These are phyloP conservation scores for Tipula confusa DNA, from an alignment of 2,888 invertebrate species.

Conservation along the genomic window DNA sequence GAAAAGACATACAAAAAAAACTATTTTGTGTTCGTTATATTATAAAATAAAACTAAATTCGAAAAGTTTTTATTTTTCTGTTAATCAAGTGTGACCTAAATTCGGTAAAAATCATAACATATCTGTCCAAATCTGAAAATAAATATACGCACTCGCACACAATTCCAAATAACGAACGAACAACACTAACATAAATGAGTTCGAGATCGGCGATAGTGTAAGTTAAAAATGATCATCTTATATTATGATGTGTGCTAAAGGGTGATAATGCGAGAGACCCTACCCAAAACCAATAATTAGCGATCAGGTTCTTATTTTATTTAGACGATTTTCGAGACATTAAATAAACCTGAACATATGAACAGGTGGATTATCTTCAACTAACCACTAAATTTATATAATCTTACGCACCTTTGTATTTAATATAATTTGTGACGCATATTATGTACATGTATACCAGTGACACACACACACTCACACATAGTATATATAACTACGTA, in stretches of 20 bases:
- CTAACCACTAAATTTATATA: not conserved
- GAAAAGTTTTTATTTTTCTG: not conserved
- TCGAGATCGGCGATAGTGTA: not conserved
- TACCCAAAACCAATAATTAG: not conserved
- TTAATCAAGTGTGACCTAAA: constrained; percentile 20
- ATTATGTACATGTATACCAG: not conserved
- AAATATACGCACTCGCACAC: not conserved
- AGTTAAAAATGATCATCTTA: not conserved
- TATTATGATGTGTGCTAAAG: not conserved
- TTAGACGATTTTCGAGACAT: not conserved
- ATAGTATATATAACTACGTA: not conserved
- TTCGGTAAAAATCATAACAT: not conserved
- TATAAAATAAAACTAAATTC: not conserved
- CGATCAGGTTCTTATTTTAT: not conserved
- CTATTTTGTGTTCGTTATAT: not conserved
- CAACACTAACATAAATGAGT: not conserved
- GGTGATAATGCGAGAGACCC: too few relatives aligned
- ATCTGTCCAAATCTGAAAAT: constrained; percentile 25
- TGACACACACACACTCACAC: not conserved
- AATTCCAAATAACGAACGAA: not conserved
- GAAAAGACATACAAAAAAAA: not conserved
- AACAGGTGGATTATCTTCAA: not conserved
- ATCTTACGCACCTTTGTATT: not conserved
- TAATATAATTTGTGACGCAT: not conserved
- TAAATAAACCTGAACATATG: not conserved